Evolutionary conservation across 2,888 invertebrate species (phyloP), one percentile per base, ranked within the genome.

Genomic region (Chloromyia formosa): DNA sequence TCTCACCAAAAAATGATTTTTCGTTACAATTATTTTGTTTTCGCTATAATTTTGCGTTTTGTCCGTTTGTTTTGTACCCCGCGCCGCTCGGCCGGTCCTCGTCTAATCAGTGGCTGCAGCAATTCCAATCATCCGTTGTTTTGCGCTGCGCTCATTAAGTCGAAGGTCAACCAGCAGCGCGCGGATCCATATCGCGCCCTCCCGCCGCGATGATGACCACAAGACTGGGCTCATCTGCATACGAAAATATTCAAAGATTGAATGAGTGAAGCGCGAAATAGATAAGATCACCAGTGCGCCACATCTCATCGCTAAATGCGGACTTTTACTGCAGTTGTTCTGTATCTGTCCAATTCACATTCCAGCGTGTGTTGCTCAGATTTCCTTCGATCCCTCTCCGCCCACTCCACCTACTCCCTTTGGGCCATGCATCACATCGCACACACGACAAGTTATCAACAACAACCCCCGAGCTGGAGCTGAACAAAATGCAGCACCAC

Each of bases 291-390:
- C 1, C 18, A 1, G 4, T 49, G 49, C 49, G 49, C 49, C 49
- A n/a, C 12, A 35, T 35, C n/a, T n/a, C n/a, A n/a, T n/a, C n/a
- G 61, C 27, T n/a, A 61, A 18, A 1, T 40, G 40, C 18, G 16
- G 40, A 27, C 61, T 14, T 62, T 40, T 62, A 40, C 62, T 62
- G 62, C 62, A 62, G 62, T n/a, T n/a, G n/a, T n/a, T n/a, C n/a
- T n/a, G n/a, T n/a, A n/a, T n/a, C n/a, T n/a, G n/a, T 40, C 23
- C 14, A 7, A 35, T 35, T 35, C 27, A n/a, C n/a, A n/a, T n/a
- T n/a, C n/a, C n/a, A n/a, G n/a, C n/a, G n/a, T n/a, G n/a, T n/a
- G n/a, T n/a, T n/a, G n/a, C n/a, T n/a, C n/a, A n/a, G n/a, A n/a
- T n/a, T n/a, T n/a, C n/a, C n/a, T n/a, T n/a, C n/a, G n/a, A n/a